phyloP scores from a whole-genome alignment of 2,888 invertebrate species.

The Hyppa rectilinea region DNA sequence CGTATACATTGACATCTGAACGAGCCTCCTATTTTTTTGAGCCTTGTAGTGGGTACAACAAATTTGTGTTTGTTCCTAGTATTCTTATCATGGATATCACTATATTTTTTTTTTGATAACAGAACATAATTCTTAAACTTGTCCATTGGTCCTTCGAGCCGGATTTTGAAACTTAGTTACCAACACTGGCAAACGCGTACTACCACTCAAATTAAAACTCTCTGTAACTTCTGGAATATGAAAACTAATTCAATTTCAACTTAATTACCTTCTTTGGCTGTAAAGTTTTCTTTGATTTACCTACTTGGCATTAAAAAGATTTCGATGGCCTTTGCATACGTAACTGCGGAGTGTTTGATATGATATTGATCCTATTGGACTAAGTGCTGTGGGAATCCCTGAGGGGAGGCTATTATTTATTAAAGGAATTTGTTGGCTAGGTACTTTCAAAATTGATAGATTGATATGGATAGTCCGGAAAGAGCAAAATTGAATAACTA shows the following conservation, averaged over 20 bases:
- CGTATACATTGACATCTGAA: no score
- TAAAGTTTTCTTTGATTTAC: slow-evolving; percentile 4
- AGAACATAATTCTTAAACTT: background rate
- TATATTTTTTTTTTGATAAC: no score
- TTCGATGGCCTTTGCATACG: slow-evolving; percentile 27
- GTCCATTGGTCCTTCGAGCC: slow-evolving; percentile 31
- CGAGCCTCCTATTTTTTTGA: no score
- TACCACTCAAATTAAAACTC: background rate
- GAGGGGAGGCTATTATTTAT: slow-evolving; percentile 49
- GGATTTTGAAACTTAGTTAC: background rate
- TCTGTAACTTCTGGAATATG: background rate
- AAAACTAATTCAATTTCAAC: slow-evolving; percentile 20
- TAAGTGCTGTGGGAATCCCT: slow-evolving; percentile 56
- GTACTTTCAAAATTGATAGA: background rate
- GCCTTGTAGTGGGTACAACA: no score
- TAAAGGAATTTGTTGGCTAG: slow-evolving; percentile 39
- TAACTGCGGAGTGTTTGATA: slow-evolving; percentile 31
- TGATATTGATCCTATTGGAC: slow-evolving; percentile 54
- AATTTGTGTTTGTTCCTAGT: no score
- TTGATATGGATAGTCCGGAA: background rate
- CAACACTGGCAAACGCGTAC: background rate
- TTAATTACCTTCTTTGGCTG: background rate
- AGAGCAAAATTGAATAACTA: background rate
- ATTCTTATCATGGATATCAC: no score
- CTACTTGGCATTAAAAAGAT: slow-evolving; percentile 3